Evolutionary conservation across 1,140 invertebrate species (phyloP).

Genomic region (Zaprionus gabonicus): DNA sequence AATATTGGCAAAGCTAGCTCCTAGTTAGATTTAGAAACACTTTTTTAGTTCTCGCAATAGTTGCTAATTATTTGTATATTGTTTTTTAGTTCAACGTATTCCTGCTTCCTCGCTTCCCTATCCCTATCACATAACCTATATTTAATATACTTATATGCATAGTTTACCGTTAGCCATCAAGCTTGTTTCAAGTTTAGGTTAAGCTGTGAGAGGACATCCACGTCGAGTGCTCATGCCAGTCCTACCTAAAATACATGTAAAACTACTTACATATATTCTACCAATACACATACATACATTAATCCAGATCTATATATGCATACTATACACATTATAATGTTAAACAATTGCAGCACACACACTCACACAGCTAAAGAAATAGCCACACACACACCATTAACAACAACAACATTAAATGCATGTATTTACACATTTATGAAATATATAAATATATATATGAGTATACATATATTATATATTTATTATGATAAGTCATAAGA

Average conservation of each 20-base stretch:
- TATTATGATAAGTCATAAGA: slow-evolving; percentile 70
- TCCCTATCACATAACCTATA: slow-evolving; percentile 13
- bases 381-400: slow-evolving; percentile 27
- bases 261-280: slow-evolving; percentile 42
- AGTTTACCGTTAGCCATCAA: slow-evolving; percentile 53
- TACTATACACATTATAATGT: slow-evolving; percentile 62
- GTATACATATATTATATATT: slow-evolving; percentile 21
- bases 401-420: slow-evolving; percentile 57
- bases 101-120: not conserved
- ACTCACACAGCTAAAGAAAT: slow-evolving; percentile 9
- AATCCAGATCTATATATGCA: slow-evolving; percentile 49
- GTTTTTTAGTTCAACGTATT: slow-evolving; percentile 59
- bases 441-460: slow-evolving; percentile 19
- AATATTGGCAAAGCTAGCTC: slow-evolving; percentile 66
- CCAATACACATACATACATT: slow-evolving; percentile 24
- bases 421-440: slow-evolving; percentile 70
- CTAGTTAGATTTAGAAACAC: slow-evolving; percentile 74
- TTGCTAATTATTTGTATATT: slow-evolving; percentile 77
- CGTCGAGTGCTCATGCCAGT: slow-evolving; percentile 54
- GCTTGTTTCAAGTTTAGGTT: slow-evolving; percentile 59
- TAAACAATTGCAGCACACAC: slow-evolving; percentile 68
- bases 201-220: slow-evolving; percentile 33
- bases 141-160: slow-evolving; percentile 11
- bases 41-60: slow-evolving; percentile 79
- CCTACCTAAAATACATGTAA: slow-evolving; percentile 42